Percentiles rank a stretch among this genome's conserved stretches.
Conservation (phyloP, 1,140 invertebrate genomes). For the Aphelinus atriplicis region DNA sequence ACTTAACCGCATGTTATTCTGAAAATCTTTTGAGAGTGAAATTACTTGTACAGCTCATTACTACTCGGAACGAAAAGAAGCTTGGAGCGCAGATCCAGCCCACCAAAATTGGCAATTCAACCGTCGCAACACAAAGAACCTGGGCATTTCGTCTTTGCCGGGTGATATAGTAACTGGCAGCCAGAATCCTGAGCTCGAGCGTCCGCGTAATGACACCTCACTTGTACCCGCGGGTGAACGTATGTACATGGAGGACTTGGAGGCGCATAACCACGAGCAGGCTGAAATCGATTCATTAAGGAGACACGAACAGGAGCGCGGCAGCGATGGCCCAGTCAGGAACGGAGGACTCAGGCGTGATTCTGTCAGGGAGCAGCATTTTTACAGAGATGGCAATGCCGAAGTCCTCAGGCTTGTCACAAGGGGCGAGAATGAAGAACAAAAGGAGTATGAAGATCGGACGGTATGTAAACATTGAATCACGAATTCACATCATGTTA, state of each 20-base stretch:
- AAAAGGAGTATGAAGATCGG: neutral
- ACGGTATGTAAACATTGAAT: neutral
- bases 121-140: slow-evolving; percentile 69
- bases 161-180: slow-evolving; percentile 51
- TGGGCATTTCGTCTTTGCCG: slow-evolving; percentile 57
- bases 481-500: no score
- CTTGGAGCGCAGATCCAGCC: slow-evolving; percentile 80
- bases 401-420: slow-evolving; percentile 84
- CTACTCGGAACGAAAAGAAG: slow-evolving; percentile 74
- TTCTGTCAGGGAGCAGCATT: slow-evolving; percentile 73
- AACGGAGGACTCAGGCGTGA: slow-evolving; percentile 50
- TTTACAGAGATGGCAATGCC: slow-evolving; percentile 83
- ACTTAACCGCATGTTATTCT: neutral
- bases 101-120: slow-evolving; percentile 79
- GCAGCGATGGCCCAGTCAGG: slow-evolving; percentile 69
- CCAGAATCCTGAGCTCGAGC: slow-evolving; percentile 2
- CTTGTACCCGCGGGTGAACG: neutral
- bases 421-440: slow-evolving; percentile 72
- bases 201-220: slow-evolving; percentile 11
- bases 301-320: slow-evolving; percentile 78
- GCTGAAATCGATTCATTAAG: slow-evolving; percentile 76
- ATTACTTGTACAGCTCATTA: slow-evolving; percentile 67
- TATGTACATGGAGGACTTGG: slow-evolving; percentile 61
- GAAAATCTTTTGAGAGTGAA: neutral
- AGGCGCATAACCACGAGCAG: slow-evolving; percentile 56